Base-by-base conservation (phyloP, 2,888 invertebrate genomes). In the Nomada lathburiana region DNA sequence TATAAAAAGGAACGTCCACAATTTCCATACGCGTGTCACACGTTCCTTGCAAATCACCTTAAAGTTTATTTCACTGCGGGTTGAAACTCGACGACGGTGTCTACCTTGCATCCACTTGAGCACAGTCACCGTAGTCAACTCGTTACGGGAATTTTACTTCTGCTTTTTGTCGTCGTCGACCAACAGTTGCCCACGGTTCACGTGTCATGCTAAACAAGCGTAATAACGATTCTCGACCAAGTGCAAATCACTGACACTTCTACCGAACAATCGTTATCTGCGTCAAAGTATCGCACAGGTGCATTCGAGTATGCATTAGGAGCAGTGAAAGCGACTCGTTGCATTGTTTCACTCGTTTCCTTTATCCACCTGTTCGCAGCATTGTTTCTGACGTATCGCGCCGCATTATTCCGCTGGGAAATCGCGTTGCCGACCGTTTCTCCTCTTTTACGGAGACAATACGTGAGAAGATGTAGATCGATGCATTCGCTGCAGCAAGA, bases 291-390 rank as follows among this genome's bases (percentile, higher is more conserved):
- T 55, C 55, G 47, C 23, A 26, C 13, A 52, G 65, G 70, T 63
- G 57, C 55, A 26, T 13, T 20, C 18, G 55, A 13, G 47, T 50
- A 59, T 47, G 29, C 59, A 50, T 70, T 29, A 29, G 47, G 20
- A 59, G 29, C 75, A 63, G 83, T 67, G 83, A 81, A 77, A 82
- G 83, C 83, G 57, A 47, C 62, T 52, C 50, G 62, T 47, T 5
- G 67, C 55, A 83, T 82, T 78, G 83, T 82, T 82, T 36, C 47
- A 26, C 20, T 44, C 52, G 68, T 68, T 78, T 81, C 71, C 71
- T 65, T 62, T 57, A 73, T 74, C 55, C 65, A 69, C 74, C 55
- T 62, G 83, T 83, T 83, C 82, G 75, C 83, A 82, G 77, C 68
- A 83, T 83, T 83, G 82, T 83, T 72, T 59, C 50, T 3, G 26